Conservation (phyloP, 2,888 invertebrate species). For the Plutella xylostella region DNA sequence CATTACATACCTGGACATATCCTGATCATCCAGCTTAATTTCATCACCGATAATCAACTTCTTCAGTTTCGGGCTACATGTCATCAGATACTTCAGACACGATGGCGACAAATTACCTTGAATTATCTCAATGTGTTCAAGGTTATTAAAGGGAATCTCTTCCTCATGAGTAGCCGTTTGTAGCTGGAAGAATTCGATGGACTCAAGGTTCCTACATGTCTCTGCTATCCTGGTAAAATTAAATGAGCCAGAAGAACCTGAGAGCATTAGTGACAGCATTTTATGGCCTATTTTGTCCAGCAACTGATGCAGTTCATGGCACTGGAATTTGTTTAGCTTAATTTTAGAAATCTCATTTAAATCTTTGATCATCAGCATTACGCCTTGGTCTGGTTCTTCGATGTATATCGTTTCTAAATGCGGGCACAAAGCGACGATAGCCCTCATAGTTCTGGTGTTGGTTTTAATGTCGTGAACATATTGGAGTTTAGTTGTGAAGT, state of each 20-base stretch:
- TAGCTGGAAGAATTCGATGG: conserved; percentile 76
- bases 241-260: conserved; percentile 67
- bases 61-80: conserved; percentile 68
- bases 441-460: conserved; percentile 67
- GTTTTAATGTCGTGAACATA: conserved; percentile 77
- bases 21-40: conserved; percentile 75
- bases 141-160: conserved; percentile 68
- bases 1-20: conserved; percentile 67
- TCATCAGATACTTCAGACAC: conserved; percentile 72
- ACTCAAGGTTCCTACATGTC: conserved; percentile 69
- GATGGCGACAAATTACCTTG: conserved; percentile 72
- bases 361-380: conserved; percentile 59
- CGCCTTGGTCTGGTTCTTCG: conserved; percentile 71
- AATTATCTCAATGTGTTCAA: conserved; percentile 75
- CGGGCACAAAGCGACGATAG: conserved; percentile 72
- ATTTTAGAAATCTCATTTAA: conserved; percentile 63
- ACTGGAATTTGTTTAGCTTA: conserved; percentile 73
- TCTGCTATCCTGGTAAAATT: conserved; percentile 71
- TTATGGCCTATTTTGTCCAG: conserved; percentile 66
- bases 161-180: conserved; percentile 69
- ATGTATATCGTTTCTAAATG: conserved; percentile 73
- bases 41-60: conserved; percentile 75
- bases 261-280: conserved; percentile 68
- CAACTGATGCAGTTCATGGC: conserved; percentile 70
- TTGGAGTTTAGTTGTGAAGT: conserved; percentile 72